Percentiles rank a stretch among this genome's conserved stretches.
These are phyloP conservation scores for Coregonus ussuriensis DNA, from an alignment of 2,797 vertebrate species.

Conservation along the genomic window DNA sequence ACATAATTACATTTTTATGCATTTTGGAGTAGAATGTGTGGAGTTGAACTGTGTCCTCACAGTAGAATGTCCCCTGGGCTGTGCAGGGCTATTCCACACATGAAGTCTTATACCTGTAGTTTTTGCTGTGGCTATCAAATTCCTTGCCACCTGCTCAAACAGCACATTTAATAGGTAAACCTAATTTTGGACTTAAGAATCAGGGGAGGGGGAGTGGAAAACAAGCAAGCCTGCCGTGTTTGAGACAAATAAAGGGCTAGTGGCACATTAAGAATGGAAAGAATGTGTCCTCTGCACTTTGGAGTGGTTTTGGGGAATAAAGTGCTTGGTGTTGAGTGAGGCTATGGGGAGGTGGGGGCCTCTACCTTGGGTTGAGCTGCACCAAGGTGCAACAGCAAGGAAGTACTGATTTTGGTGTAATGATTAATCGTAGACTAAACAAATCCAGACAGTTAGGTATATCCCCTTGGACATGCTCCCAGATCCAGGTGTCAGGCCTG, in stretches of 20 bases:
- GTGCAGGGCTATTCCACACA: background rate
- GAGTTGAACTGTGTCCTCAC: too few relatives aligned
- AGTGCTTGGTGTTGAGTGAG: background rate
- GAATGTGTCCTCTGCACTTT: background rate
- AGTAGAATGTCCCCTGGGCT: background rate
- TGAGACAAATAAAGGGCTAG: background rate
- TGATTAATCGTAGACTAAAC: background rate
- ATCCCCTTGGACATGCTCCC: background rate
- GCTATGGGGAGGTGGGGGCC: background rate
- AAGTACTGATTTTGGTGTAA: background rate
- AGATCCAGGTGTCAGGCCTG: conserved; percentile 3
- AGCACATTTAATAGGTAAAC: background rate
- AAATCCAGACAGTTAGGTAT: background rate
- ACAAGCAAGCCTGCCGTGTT: conserved; percentile 1
- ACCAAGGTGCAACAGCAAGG: background rate
- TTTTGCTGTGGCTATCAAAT: background rate
- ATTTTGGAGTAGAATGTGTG: too few relatives aligned
- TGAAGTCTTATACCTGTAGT: background rate
- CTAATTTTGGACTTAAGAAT: background rate
- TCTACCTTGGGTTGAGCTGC: background rate
- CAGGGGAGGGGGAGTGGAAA: background rate
- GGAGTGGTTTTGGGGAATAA: background rate
- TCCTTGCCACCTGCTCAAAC: background rate
- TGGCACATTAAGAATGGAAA: background rate
- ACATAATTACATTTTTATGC: too few relatives aligned